Evolutionary conservation across 2,797 vertebrate species (phyloP).

Genomic region (Atherinosoma microstoma): DNA sequence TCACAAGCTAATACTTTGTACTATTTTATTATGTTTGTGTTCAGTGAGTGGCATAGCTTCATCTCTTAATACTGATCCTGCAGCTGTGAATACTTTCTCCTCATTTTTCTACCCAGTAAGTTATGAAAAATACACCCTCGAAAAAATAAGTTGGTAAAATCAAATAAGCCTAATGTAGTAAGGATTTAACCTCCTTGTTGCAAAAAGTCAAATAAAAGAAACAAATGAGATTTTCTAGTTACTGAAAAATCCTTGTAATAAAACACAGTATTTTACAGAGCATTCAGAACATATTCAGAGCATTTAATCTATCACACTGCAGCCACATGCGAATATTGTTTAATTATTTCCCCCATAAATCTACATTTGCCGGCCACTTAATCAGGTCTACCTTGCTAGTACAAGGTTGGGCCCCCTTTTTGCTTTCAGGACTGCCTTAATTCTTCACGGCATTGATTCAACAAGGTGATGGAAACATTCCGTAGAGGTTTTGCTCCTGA

Average conservation of each 20-base stretch:
- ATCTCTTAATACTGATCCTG: neutral
- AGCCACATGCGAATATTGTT: neutral
- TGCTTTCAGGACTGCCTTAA: no score
- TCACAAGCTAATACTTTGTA: neutral
- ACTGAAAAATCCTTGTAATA: neutral
- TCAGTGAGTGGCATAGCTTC: neutral
- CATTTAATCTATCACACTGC: neutral
- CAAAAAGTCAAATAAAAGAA: slow-evolving; percentile 2
- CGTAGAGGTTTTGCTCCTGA: slow-evolving; percentile 6
- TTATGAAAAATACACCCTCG: neutral
- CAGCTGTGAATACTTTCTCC: neutral
- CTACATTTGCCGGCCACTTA: no score
- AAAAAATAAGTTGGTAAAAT: neutral
- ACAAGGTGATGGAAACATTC: no score
- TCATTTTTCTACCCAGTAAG: neutral
- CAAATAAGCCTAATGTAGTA: slow-evolving; percentile 2
- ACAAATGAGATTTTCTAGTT: neutral
- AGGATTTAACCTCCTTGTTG: neutral
- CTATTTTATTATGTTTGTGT: neutral
- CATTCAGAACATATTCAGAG: neutral
- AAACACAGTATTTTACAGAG: neutral
- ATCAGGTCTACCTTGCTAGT: no score
- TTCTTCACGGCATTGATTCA: no score
- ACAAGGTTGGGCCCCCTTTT: no score
- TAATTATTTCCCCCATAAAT: neutral